A percentile compares a stretch with the other conserved stretches of the same genome.
Evolutionary conservation across 1,140 invertebrate genomes (phyloP).

Genomic region (Bradysia coprophila): DNA sequence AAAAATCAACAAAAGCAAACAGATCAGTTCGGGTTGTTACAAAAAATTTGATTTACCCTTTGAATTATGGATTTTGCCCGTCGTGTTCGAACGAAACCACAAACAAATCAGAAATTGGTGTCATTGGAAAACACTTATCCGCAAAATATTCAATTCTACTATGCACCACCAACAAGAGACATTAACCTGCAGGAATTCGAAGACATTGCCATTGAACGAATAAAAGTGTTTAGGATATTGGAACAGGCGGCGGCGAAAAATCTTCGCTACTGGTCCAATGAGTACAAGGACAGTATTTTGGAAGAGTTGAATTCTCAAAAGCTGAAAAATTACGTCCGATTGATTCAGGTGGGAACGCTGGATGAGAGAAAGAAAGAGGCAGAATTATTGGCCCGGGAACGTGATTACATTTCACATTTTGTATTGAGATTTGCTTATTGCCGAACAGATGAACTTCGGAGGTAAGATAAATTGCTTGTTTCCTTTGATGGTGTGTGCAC

Average conservation of each 20-base stretch:
- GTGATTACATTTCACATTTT: constrained; percentile 86
- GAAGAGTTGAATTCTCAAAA: constrained; percentile 51
- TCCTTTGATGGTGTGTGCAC: too few relatives aligned
- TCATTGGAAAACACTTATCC: constrained; percentile 32
- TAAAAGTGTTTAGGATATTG: constrained; percentile 58
- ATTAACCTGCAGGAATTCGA: constrained; percentile 74
- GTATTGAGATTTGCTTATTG: constrained; percentile 84
- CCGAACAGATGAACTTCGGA: constrained; percentile 59
- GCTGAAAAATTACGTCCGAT: constrained; percentile 38
- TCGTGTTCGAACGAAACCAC: background rate
- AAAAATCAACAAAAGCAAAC: too few relatives aligned
- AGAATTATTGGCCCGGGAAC: constrained; percentile 42
- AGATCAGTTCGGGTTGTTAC: too few relatives aligned
- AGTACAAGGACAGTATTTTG: constrained; percentile 49
- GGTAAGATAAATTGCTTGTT: constrained; percentile 11
- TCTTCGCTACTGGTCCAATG: constrained; percentile 39
- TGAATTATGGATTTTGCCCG: background rate
- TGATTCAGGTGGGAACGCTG: constrained; percentile 24
- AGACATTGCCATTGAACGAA: constrained; percentile 62
- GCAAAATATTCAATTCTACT: constrained; percentile 63
- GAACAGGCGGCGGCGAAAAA: constrained; percentile 47
- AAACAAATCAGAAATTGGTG: background rate
- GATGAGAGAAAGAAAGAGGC: constrained; percentile 28
- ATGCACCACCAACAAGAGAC: constrained; percentile 48
- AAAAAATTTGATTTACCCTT: background rate